These are phyloP conservation scores for Drosophila maculinotata DNA, from an alignment of 2,888 invertebrate species.

Conservation along the genomic window DNA sequence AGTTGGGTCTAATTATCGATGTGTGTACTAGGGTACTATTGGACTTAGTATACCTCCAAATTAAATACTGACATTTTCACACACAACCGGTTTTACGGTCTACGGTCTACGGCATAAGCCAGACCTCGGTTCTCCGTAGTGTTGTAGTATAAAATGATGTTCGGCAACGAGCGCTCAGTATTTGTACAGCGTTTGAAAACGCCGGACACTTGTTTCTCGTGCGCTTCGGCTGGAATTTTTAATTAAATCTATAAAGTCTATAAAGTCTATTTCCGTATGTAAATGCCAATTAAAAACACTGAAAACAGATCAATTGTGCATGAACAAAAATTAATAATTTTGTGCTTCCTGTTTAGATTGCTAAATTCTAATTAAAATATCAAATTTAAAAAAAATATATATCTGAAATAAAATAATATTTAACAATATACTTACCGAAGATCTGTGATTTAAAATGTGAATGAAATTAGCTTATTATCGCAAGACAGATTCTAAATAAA, in stretches of 20 bases:
- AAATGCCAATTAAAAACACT: background rate
- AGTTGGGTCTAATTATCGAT: background rate
- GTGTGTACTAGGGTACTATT: background rate
- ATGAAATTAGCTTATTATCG: too few species aligned
- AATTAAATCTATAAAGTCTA: background rate
- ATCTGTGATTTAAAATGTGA: too few species aligned
- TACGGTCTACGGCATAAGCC: too few species aligned
- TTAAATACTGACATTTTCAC: background rate
- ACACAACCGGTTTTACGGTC: conserved; percentile 42
- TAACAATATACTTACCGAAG: too few species aligned
- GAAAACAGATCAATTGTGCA: background rate
- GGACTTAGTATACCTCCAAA: background rate
- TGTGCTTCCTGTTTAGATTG: background rate
- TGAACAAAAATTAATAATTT: background rate
- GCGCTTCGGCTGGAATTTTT: background rate
- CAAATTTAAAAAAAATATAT: too few species aligned
- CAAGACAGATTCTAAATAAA: too few species aligned
- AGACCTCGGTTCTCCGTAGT: conserved; percentile 1
- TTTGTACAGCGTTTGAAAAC: conserved; percentile 20
- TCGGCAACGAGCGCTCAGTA: conserved; percentile 35
- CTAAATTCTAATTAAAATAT: too few species aligned
- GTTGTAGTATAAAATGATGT: conserved; percentile 5
- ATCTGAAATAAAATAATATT: too few species aligned
- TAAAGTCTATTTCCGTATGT: conserved; percentile 5
- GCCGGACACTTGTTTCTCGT: conserved; percentile 18